Evolutionary conservation across 2,888 invertebrate genomes (phyloP).

Genomic region (Chaitophorus viminalis): DNA sequence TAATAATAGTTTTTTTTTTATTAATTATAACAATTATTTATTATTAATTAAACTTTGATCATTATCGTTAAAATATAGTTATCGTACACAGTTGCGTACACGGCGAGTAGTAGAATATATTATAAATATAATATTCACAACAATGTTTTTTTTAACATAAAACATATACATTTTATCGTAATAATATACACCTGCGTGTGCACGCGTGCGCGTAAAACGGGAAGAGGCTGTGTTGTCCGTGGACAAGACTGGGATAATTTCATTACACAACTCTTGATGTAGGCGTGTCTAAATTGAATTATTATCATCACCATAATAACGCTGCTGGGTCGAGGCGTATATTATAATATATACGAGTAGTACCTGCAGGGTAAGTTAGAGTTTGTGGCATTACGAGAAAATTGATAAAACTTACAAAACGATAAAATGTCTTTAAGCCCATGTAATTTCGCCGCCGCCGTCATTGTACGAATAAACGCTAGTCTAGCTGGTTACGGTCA

Average conservation of each 20-base stretch:
- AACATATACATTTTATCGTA: neutral
- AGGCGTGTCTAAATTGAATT: conserved; percentile 7
- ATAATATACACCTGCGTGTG: neutral
- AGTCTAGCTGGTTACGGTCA: no score
- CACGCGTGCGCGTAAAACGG: neutral
- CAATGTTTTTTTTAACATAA: conserved; percentile 9
- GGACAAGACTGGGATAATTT: conserved; percentile 13
- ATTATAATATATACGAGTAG: no score
- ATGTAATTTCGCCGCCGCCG: neutral
- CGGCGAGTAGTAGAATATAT: neutral
- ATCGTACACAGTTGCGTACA: neutral
- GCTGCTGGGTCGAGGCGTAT: neutral
- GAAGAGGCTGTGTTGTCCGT: neutral
- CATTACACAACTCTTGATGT: neutral
- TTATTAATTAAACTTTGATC: neutral
- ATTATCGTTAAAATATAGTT: neutral
- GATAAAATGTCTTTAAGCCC: no score
- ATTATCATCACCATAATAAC: neutral
- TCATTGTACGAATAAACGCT: no score
- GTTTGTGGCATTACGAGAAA: neutral
- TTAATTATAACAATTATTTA: neutral
- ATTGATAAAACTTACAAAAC: no score
- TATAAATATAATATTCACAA: neutral
- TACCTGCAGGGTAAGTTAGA: neutral
- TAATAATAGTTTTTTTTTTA: conserved; percentile 21